These are phyloP conservation scores for Melanotaenia trifasciata DNA, from an alignment of 2,797 vertebrate species.

Conservation along the genomic window DNA sequence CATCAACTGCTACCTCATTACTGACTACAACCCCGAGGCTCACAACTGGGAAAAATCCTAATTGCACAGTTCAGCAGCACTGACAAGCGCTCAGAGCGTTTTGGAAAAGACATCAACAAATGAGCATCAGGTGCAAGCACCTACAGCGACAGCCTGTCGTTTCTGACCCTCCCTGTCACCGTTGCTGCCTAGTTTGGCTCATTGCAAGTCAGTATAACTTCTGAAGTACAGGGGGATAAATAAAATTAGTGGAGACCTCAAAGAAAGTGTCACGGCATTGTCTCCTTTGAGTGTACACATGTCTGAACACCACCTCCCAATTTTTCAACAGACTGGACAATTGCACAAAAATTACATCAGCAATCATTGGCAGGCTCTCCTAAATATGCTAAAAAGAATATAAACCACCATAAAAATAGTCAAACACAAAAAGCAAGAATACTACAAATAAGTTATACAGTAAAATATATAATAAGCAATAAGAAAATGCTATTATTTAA, in stretches of 20 bases:
- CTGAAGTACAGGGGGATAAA: not conserved
- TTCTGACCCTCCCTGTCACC: conserved; percentile 35
- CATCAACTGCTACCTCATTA: conserved; percentile 70
- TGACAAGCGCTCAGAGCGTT: conserved; percentile 67
- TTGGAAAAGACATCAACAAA: conserved; percentile 58
- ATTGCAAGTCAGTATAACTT: conserved; percentile 17
- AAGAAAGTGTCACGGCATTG: not conserved
- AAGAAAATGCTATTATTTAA: no score
- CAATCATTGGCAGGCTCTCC: no score
- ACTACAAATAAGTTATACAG: no score
- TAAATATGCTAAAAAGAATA: no score
- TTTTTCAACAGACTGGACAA: not conserved
- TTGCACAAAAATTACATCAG: no score
- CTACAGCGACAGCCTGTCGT: conserved; percentile 37
- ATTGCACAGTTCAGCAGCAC: conserved; percentile 74
- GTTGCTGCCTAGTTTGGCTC: conserved; percentile 19
- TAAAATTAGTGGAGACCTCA: not conserved
- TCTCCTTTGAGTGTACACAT: not conserved
- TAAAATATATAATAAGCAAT: no score
- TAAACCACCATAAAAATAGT: no score
- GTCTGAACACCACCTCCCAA: not conserved
- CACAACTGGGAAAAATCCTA: conserved; percentile 59
- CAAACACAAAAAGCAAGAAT: no score
- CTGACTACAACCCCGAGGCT: conserved; percentile 63
- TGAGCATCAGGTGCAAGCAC: conserved; percentile 68